A percentile compares a stretch with the other conserved stretches of the same genome.
These are phyloP conservation scores for Acrocephalus kingi DNA, from an alignment of 2,113 vertebrate species.

Conservation along the genomic window DNA sequence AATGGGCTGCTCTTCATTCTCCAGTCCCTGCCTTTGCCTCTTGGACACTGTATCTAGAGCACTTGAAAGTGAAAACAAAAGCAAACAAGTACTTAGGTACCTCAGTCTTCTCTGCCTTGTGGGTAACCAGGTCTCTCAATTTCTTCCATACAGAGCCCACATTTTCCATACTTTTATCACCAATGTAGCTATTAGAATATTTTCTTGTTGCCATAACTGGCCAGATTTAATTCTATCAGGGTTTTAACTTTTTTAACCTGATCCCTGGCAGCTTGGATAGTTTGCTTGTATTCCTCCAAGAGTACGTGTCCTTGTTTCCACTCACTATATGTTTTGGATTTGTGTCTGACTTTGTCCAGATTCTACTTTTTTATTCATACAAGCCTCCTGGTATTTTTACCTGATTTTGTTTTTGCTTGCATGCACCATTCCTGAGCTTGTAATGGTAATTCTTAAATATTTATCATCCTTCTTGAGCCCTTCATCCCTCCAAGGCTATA, in stretches of 20 bases:
- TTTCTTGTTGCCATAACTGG: not conserved
- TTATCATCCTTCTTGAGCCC: not conserved
- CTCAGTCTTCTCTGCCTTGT: not conserved
- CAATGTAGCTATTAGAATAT: not conserved
- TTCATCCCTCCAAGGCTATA: not conserved
- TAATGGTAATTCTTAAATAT: not conserved
- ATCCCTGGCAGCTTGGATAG: not conserved
- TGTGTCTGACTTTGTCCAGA: not conserved
- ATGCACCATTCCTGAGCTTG: not conserved
- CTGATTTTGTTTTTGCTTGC: not conserved
- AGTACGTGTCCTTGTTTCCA: not conserved
- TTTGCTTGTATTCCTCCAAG: not conserved
- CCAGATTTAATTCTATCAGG: not conserved
- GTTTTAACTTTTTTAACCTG: not conserved
- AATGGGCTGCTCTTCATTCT: not conserved
- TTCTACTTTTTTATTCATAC: not conserved
- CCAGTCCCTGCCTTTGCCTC: not conserved
- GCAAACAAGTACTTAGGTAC: not conserved
- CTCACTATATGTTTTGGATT: fast-evolving
- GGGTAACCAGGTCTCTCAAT: not conserved
- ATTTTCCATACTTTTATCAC: not conserved
- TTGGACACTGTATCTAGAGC: not conserved
- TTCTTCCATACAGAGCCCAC: not conserved
- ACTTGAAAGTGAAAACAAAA: not conserved
- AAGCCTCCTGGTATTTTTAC: not conserved